A percentile compares a stretch with the other conserved stretches of the same genome.
Evolutionary conservation across 2,797 vertebrate genomes (phyloP).

Genomic region (Gymnoscopelus microlampas): DNA sequence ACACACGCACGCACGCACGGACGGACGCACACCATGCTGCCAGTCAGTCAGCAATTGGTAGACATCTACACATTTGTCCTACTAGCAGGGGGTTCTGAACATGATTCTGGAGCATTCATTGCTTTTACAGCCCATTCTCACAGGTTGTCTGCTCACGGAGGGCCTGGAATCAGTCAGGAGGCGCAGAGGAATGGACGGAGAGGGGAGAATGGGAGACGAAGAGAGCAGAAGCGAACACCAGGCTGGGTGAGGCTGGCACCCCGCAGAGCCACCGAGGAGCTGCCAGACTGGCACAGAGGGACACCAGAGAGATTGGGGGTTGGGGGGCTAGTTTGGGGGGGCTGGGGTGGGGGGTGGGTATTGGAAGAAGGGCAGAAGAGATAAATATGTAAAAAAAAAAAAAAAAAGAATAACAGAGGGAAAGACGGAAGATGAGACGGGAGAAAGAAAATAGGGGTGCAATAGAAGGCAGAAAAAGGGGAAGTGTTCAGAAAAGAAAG

Average conservation of each 20-base stretch:
- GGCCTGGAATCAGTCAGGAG: conserved; percentile 8
- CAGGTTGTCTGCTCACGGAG: conserved; percentile 27
- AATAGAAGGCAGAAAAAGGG: no score
- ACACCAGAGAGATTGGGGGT: background rate
- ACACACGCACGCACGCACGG: no score
- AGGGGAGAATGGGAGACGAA: conserved; percentile 4
- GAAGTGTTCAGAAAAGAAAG: background rate
- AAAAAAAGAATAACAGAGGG: background rate
- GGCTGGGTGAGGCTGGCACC: background rate
- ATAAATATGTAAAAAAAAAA: no score
- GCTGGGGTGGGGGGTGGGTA: no score
- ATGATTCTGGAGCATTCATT: conserved; percentile 42
- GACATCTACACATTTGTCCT: conserved; percentile 44
- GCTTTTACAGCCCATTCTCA: conserved; percentile 45
- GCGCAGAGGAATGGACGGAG: conserved; percentile 28
- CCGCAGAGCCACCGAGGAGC: conserved; percentile 1
- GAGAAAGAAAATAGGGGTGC: no score
- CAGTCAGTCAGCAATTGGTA: conserved; percentile 36
- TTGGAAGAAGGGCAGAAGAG: no score
- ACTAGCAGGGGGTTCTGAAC: conserved; percentile 39
- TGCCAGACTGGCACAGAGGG: conserved; percentile 14
- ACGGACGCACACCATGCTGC: no score
- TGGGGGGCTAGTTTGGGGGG: no score
- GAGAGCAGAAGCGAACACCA: conserved; percentile 14
- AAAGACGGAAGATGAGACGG: background rate